Evolutionary conservation across 2,888 invertebrate species (phyloP).

Genomic region (Diarsia dahlii): DNA sequence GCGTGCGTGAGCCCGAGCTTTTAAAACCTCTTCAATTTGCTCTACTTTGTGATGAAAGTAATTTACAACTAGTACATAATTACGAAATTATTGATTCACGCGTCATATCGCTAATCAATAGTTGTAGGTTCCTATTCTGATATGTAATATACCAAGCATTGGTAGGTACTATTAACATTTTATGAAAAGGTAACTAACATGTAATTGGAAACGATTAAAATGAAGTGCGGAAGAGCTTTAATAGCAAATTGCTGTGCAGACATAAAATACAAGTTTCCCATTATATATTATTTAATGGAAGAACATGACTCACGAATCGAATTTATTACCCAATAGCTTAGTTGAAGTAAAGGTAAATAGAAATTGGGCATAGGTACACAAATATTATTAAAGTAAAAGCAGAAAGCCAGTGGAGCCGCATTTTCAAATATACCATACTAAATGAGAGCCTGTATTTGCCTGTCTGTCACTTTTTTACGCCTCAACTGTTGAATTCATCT

Average conservation of each 20-base stretch:
- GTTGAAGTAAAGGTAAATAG: neutral
- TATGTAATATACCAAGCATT: neutral
- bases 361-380: conserved; percentile 8
- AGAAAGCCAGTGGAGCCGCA: neutral
- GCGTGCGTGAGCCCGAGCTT: neutral
- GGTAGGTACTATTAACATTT: conserved; percentile 4
- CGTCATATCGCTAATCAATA: conserved; percentile 11
- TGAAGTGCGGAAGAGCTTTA: conserved; percentile 53
- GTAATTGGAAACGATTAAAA: conserved; percentile 51
- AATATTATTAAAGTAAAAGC: conserved; percentile 5
- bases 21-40: neutral
- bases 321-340: conserved; percentile 23
- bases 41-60: conserved; percentile 17
- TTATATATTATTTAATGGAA: conserved; percentile 41
- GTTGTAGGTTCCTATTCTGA: no score
- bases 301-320: conserved; percentile 28
- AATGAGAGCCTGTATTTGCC: neutral
- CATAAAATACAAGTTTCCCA: conserved; percentile 35
- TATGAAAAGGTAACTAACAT: conserved; percentile 22
- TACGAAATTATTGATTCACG: conserved; percentile 3
- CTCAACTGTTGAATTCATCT: neutral
- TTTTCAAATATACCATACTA: neutral
- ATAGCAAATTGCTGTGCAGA: conserved; percentile 19
- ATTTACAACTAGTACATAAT: neutral
- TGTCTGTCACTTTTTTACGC: neutral